phyloP scores from a whole-genome alignment of 1,140 invertebrate genomes.

The Dendrolimus punctatus region DNA sequence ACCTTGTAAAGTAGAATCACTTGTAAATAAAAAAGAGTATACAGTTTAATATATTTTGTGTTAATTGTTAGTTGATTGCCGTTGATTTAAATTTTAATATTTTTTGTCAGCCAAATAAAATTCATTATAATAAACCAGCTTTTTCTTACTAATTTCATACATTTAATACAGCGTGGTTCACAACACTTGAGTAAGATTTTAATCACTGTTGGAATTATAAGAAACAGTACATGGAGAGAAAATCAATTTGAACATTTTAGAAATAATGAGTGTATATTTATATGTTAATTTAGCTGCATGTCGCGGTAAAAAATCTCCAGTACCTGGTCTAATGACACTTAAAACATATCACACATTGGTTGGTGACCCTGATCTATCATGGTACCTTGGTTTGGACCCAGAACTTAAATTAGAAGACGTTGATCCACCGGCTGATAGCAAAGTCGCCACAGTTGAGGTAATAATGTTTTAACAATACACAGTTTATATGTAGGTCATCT shows the following conservation, averaged over 20 bases:
- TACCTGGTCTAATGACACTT: constrained; percentile 36
- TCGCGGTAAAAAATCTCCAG: constrained; percentile 39
- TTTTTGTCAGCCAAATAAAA: too few relatives aligned
- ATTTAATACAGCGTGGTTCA: too few relatives aligned
- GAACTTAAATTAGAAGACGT: constrained; percentile 45
- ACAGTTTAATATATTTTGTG: too few relatives aligned
- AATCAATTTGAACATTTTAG: not conserved
- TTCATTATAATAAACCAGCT: too few relatives aligned
- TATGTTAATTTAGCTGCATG: constrained; percentile 19
- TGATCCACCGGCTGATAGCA: constrained; percentile 22
- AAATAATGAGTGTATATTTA: not conserved
- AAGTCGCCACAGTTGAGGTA: constrained; percentile 41
- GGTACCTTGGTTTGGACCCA: constrained; percentile 49
- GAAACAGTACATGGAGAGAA: too few relatives aligned
- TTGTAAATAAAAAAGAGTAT: too few relatives aligned
- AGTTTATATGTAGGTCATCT: too few relatives aligned
- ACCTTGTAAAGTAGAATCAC: not conserved
- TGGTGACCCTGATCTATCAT: constrained; percentile 44
- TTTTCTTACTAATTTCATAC: too few relatives aligned
- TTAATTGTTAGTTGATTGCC: too few relatives aligned
- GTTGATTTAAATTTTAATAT: too few relatives aligned
- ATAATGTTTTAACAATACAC: constrained; percentile 1
- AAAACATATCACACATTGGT: constrained; percentile 44
- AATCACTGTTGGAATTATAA: not conserved
- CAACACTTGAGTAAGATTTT: too few relatives aligned